phyloP scores from a whole-genome alignment of 2,888 invertebrate genomes.

The Lasius platythorax region DNA sequence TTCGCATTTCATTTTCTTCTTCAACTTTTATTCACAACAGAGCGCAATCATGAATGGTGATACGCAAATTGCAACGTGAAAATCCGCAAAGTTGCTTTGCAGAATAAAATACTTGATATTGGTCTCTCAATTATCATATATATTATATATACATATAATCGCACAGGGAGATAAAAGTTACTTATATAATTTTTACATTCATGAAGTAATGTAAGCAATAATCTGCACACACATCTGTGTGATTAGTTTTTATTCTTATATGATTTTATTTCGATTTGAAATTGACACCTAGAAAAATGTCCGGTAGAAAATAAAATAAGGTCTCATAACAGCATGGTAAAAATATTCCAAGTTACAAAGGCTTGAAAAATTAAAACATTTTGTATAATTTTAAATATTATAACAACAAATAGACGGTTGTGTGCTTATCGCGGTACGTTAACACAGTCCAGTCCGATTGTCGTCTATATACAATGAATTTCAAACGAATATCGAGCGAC shows the following conservation, averaged over 20 bases:
- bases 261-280: not conserved
- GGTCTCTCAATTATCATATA: not conserved
- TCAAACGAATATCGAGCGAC: constrained; percentile 32
- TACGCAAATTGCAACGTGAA: not conserved
- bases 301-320: not conserved
- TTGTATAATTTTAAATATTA: not conserved
- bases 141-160: not conserved
- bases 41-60: not conserved
- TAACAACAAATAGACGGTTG: not conserved
- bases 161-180: not conserved
- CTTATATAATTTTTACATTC: not conserved
- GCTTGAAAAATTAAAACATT: not conserved
- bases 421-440: not conserved
- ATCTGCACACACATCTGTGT: not conserved
- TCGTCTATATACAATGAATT: not conserved
- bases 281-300: not conserved
- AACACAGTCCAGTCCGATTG: not conserved
- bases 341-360: not conserved
- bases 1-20: constrained; percentile 9
- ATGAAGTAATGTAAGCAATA: not conserved
- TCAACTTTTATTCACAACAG: constrained; percentile 6
- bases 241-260: not conserved
- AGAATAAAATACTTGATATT: not conserved
- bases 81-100: not conserved
- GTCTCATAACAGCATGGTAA: not conserved